Base-by-base conservation (phyloP, 2,797 vertebrate genomes). In the Gila robusta region DNA sequence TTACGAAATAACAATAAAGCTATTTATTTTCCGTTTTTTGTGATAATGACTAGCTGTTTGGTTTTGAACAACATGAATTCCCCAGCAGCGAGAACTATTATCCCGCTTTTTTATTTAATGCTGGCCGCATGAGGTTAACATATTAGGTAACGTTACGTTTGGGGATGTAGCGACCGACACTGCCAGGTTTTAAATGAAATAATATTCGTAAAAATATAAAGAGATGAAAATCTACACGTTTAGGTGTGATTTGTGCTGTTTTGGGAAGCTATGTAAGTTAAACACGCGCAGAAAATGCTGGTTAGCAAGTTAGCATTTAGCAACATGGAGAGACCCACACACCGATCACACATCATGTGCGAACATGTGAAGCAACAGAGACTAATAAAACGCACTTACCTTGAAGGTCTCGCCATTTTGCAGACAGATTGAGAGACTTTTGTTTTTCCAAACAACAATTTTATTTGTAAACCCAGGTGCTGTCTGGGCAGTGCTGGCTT, bases 331-430 rank as follows among this genome's bases (percentile, higher is more conserved):
- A 81, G n/a, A 56, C 74, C 19, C 49, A 19, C 79, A 26, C 32
- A 76, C 72, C 21, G 35, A 41, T 70, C 76, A 16, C 76, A 62
- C 76, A 62, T 85, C 84, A 39, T 80, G 84, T 73, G 84, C 77
- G 67, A 64, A 72, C n/a, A 39, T n/a, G 26, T 41, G 37, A 47
- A n/a, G 14, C 54, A 28, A 49, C 47, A 17, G n/a, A 26, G 5
- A 39, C 47, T 32, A 17, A 80, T 67, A n/a, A 47, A 49, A 64
- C 19, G 5, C 41, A 73, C 87, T 17, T 54, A 90, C 89, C 89
- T 89, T 23, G 89, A 90, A 81, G 89, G 89, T 73, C 89, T 87
- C 17, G 89, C 85, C 89, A 90, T 90, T 74, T 19, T 84, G 83
- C 71, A 44, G 79, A 41, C 44, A 41, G 62, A 26, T 17, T 59